These are phyloP conservation scores for Dryomyza anilis DNA, from an alignment of 2,888 invertebrate genomes.

Conservation along the genomic window DNA sequence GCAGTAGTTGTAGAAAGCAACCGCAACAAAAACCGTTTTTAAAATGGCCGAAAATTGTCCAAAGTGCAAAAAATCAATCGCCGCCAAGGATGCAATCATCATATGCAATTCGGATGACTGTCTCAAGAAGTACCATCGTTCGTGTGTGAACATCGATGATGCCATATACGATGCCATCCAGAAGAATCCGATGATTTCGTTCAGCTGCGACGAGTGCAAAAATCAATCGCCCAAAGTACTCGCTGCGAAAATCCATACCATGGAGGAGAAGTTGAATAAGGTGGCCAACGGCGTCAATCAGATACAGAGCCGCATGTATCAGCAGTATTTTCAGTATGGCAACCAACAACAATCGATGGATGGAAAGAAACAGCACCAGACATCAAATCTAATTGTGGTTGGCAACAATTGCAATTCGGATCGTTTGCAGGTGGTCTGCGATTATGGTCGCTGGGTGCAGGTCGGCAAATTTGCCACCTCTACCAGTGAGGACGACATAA, in stretches of 20 bases:
- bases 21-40: too few species aligned
- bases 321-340: constrained; percentile 55
- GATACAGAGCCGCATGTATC: constrained; percentile 56
- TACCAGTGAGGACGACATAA: constrained; percentile 55
- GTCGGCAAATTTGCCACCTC: constrained; percentile 56
- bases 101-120: constrained; percentile 53
- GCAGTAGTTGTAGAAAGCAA: constrained; percentile 14
- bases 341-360: constrained; percentile 49
- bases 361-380: constrained; percentile 53
- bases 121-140: constrained; percentile 52
- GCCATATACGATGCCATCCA: constrained; percentile 53
- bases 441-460: constrained; percentile 56
- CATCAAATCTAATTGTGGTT: constrained; percentile 53
- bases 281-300: constrained; percentile 55
- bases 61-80: constrained; percentile 55
- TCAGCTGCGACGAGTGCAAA: constrained; percentile 54
- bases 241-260: constrained; percentile 49
- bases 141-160: constrained; percentile 54
- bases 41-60: constrained; percentile 56
- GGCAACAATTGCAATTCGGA: constrained; percentile 57
- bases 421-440: constrained; percentile 55
- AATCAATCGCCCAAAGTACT: constrained; percentile 54
- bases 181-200: constrained; percentile 53
- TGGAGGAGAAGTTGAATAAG: constrained; percentile 56
- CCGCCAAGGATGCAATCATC: constrained; percentile 50